A percentile compares a stretch with the other conserved stretches of the same genome.
Conservation (phyloP, 2,888 invertebrate species). For the Polyommatus icarus region DNA sequence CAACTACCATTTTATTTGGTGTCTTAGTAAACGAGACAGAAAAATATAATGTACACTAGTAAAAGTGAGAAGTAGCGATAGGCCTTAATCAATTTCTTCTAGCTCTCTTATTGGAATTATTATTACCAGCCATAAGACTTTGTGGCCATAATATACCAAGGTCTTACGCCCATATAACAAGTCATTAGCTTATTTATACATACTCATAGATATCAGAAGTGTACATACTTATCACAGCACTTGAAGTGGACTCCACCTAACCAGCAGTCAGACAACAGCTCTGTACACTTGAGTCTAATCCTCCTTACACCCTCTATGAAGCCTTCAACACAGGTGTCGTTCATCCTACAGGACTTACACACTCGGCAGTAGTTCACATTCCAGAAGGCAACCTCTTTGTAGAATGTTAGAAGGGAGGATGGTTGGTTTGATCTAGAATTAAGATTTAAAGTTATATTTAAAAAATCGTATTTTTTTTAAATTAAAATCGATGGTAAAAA, state of each 20-base stretch:
- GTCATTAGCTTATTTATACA: background rate
- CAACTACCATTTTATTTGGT: too few relatives aligned
- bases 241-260: conserved; percentile 57
- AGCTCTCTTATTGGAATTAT: too few relatives aligned
- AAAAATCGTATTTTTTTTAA: too few relatives aligned
- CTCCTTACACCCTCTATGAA: conserved; percentile 48
- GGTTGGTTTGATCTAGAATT: conserved; percentile 52
- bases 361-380: conserved; percentile 58
- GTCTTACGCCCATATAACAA: background rate
- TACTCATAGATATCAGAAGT: too few relatives aligned
- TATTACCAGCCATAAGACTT: too few relatives aligned
- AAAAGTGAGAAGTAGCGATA: too few relatives aligned
- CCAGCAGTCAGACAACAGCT: conserved; percentile 62
- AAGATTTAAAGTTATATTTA: too few relatives aligned
- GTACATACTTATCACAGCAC: conserved; percentile 65
- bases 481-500: too few relatives aligned
- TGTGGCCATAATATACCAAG: too few relatives aligned
- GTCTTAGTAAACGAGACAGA: too few relatives aligned
- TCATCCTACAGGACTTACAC: conserved; percentile 56
- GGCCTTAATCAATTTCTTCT: too few relatives aligned
- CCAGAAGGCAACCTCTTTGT: conserved; percentile 62
- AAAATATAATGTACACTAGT: too few relatives aligned
- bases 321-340: conserved; percentile 55
- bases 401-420: conserved; percentile 48
- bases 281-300: conserved; percentile 57